Percentiles rank a stretch among this genome's conserved stretches.
These are phyloP conservation scores for Gobio occitaniae DNA, from an alignment of 2,797 vertebrate genomes.

Conservation along the genomic window DNA sequence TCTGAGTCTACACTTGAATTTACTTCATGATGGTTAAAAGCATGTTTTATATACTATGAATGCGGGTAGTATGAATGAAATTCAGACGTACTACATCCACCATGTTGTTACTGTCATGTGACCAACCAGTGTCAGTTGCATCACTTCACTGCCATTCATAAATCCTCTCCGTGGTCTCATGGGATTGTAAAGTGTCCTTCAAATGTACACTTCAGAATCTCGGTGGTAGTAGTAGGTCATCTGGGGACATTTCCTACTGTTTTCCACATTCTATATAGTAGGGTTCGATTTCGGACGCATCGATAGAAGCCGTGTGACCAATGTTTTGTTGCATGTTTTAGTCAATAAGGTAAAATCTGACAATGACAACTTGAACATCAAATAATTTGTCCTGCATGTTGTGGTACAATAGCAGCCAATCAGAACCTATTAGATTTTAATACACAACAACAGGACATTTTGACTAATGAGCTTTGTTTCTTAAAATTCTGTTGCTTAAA, in stretches of 20 bases:
- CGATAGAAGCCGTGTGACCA: not conserved
- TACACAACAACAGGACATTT: too few species aligned
- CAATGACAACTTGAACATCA: too few species aligned
- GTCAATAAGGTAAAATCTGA: too few species aligned
- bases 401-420: too few species aligned
- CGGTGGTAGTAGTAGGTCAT: not conserved
- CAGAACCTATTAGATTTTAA: too few species aligned
- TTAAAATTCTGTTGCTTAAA: too few species aligned
- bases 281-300: too few species aligned
- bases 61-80: not conserved
- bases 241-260: not conserved
- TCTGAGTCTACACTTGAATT: not conserved
- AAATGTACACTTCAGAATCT: not conserved
- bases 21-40: not conserved
- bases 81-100: not conserved
- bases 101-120: not conserved
- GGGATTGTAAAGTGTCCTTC: not conserved
- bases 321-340: too few species aligned
- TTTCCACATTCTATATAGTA: too few species aligned
- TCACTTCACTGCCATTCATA: not conserved
- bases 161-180: not conserved
- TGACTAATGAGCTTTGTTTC: too few species aligned
- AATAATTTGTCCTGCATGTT: too few species aligned
- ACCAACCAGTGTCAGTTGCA: too few species aligned
- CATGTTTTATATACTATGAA: not conserved